Evolutionary conservation across 37 sponge, comb jelly and placozoan genomes (phyloP).

Genomic region (Spongilla lacustris): DNA sequence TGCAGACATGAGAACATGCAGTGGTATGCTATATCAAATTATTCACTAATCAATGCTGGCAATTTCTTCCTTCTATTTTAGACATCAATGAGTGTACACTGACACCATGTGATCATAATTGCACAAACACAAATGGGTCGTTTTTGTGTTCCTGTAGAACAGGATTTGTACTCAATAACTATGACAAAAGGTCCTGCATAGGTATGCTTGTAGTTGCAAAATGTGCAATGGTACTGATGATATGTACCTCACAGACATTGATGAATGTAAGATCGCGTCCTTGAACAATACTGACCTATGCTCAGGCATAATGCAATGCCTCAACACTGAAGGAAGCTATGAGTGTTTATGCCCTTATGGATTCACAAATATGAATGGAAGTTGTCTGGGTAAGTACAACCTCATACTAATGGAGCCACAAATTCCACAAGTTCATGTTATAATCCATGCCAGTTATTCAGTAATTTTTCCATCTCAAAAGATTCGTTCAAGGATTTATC

Average conservation of each 20-base stretch:
- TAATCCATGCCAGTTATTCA: no score
- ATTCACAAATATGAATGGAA: background rate
- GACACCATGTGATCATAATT: background rate
- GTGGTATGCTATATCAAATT: background rate
- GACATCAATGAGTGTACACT: background rate
- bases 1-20: background rate
- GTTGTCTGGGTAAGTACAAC: background rate
- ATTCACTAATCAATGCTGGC: background rate
- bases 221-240: background rate
- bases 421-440: no score
- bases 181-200: background rate
- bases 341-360: background rate
- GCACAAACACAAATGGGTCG: background rate
- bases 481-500: no score
- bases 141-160: background rate
- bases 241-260: background rate
- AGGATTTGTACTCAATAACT: background rate
- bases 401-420: no score
- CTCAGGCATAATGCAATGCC: background rate
- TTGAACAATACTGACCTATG: background rate
- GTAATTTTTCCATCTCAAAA: no score
- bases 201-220: background rate
- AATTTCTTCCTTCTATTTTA: background rate
- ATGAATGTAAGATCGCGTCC: background rate
- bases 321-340: background rate